Conservation (phyloP, 2,888 invertebrate genomes). For the Epinotia brunnichana region DNA sequence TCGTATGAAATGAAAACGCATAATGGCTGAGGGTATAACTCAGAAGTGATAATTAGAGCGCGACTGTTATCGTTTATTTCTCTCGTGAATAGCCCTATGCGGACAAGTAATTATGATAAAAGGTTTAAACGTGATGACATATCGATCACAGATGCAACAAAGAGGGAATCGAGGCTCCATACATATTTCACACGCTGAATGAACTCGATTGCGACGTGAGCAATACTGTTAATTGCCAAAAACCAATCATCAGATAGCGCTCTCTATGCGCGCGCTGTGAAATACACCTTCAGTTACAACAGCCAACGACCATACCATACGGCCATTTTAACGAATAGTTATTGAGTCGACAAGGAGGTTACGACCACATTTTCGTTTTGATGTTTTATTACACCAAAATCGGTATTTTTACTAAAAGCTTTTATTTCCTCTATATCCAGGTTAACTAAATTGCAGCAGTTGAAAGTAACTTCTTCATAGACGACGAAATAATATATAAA, state of each 20-base stretch:
- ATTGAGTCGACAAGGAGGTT: slow-evolving; percentile 3
- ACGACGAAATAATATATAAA: neutral
- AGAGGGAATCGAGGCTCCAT: slow-evolving; percentile 76
- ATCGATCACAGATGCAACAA: slow-evolving; percentile 66
- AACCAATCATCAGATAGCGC: slow-evolving; percentile 84
- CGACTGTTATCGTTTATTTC: slow-evolving; percentile 12
- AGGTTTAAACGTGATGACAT: slow-evolving; percentile 46
- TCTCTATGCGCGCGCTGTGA: slow-evolving; percentile 75
- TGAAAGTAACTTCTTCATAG: neutral
- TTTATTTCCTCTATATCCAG: neutral
- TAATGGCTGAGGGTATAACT: neutral
- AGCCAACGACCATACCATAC: slow-evolving; percentile 58
- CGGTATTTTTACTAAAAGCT: neutral
- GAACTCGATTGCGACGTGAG: slow-evolving; percentile 80
- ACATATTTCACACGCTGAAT: slow-evolving; percentile 83
- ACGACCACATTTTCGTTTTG: slow-evolving; percentile 5
- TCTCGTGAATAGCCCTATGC: slow-evolving; percentile 23
- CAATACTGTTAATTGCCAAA: slow-evolving; percentile 84
- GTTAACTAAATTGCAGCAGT: neutral
- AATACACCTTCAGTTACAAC: slow-evolving; percentile 81
- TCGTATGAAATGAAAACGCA: neutral
- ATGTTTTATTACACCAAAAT: neutral
- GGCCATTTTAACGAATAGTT: slow-evolving; percentile 42
- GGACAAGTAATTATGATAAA: slow-evolving; percentile 39
- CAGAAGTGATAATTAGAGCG: neutral